phyloP scores from a whole-genome alignment of 1,140 invertebrate species.

The silkworm (Bombyx mori) region DNA sequence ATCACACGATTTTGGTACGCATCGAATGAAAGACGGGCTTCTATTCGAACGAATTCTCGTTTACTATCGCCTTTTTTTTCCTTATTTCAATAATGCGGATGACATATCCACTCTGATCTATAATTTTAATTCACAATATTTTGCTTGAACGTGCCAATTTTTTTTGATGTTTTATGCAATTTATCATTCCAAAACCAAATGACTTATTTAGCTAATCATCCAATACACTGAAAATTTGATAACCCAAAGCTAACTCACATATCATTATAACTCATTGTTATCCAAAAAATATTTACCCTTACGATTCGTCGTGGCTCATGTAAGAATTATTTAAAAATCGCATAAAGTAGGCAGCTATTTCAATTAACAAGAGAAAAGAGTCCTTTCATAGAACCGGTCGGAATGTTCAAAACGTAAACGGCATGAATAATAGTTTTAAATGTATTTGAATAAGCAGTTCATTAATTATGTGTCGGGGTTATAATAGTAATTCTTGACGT shows the following conservation, averaged over 20 bases:
- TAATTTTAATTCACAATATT: no score
- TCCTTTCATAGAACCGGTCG: constrained; percentile 59
- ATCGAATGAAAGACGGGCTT: no score
- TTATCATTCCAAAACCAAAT: no score
- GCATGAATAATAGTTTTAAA: constrained; percentile 71
- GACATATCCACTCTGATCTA: no score
- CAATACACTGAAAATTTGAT: no score
- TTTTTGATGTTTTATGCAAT: no score
- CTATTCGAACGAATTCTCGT: no score
- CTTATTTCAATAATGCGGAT: no score
- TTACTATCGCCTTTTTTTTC: no score
- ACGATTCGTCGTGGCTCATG: constrained; percentile 38
- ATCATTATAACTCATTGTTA: background rate
- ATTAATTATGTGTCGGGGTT: constrained; percentile 60
- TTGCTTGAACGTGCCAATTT: no score
- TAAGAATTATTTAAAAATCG: constrained; percentile 48
- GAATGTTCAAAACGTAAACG: constrained; percentile 65
- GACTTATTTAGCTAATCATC: no score
- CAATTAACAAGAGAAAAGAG: constrained; percentile 58
- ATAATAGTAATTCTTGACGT: constrained; percentile 68
- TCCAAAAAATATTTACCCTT: constrained; percentile 38
- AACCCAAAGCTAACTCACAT: background rate
- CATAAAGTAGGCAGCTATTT: constrained; percentile 43
- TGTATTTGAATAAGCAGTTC: constrained; percentile 69
- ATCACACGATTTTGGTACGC: no score